These are phyloP conservation scores for Catocala fraxini DNA, from an alignment of 2,888 invertebrate genomes.

Conservation along the genomic window DNA sequence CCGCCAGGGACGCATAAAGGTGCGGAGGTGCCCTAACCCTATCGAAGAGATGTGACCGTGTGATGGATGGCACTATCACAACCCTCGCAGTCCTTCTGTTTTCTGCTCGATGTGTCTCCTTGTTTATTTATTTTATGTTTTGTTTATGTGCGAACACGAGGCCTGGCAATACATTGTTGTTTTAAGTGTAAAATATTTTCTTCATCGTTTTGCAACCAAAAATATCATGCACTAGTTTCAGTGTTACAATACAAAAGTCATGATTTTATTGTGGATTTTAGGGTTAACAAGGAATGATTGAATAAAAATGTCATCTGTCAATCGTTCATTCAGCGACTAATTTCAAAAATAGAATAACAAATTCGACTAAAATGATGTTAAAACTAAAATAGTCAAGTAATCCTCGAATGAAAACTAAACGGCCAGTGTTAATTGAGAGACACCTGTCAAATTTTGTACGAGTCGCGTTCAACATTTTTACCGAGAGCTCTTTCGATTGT, in stretches of 20 bases:
- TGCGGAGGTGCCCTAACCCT: slow-evolving; percentile 86
- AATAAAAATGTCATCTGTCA: slow-evolving; percentile 12
- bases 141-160: slow-evolving; percentile 81
- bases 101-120: slow-evolving; percentile 69
- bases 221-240: background rate
- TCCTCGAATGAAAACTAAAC: slow-evolving; percentile 38
- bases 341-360: slow-evolving; percentile 23
- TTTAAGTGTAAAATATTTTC: slow-evolving; percentile 53
- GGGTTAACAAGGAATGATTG: background rate
- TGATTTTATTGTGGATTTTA: no score
- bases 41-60: slow-evolving; percentile 84
- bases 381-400: slow-evolving; percentile 39
- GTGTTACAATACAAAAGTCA: background rate
- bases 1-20: slow-evolving; percentile 86
- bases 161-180: slow-evolving; percentile 46
- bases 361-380: slow-evolving; percentile 29
- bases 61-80: slow-evolving; percentile 85
- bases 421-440: slow-evolving; percentile 69
- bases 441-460: slow-evolving; percentile 76
- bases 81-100: slow-evolving; percentile 80
- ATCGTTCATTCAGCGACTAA: slow-evolving; percentile 14
- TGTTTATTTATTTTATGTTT: slow-evolving; percentile 83
- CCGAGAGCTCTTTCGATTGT: slow-evolving; percentile 59
- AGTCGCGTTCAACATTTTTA: slow-evolving; percentile 66
- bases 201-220: slow-evolving; percentile 35